Conservation (phyloP, 2,797 vertebrate species). For the Ctenosaura bakeri region DNA sequence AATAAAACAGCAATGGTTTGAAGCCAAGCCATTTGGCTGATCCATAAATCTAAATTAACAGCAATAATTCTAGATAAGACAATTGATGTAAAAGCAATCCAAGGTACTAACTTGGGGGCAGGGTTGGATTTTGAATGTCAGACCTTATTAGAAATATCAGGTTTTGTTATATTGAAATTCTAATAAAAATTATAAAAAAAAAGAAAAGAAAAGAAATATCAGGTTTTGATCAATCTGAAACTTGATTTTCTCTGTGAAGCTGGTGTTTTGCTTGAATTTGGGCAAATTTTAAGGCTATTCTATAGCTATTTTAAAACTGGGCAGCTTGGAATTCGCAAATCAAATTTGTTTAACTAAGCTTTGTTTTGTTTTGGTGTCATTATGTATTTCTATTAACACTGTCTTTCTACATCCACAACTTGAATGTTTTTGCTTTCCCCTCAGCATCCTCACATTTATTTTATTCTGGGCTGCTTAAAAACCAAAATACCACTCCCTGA, state of each 20-base stretch:
- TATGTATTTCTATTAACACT: neutral
- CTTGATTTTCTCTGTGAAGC: neutral
- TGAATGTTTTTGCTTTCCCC: neutral
- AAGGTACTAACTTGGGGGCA: neutral
- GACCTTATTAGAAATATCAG: neutral
- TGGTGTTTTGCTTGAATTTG: neutral
- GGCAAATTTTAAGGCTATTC: no score
- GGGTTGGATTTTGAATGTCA: neutral
- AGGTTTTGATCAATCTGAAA: neutral
- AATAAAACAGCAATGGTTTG: no score
- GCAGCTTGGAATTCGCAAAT: neutral
- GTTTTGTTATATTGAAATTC: no score
- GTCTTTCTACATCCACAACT: neutral
- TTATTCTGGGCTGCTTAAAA: neutral
- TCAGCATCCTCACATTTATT: neutral
- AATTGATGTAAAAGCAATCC: neutral
- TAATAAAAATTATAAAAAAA: no score
- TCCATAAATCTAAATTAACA: neutral
- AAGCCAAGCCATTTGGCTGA: neutral
- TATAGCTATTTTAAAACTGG: no score
- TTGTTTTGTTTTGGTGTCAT: neutral
- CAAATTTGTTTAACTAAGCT: neutral
- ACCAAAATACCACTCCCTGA: neutral
- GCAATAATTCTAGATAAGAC: neutral
- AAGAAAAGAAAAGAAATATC: no score